Conservation (phyloP, 2,888 invertebrate species). For the Drosophila infuscata region DNA sequence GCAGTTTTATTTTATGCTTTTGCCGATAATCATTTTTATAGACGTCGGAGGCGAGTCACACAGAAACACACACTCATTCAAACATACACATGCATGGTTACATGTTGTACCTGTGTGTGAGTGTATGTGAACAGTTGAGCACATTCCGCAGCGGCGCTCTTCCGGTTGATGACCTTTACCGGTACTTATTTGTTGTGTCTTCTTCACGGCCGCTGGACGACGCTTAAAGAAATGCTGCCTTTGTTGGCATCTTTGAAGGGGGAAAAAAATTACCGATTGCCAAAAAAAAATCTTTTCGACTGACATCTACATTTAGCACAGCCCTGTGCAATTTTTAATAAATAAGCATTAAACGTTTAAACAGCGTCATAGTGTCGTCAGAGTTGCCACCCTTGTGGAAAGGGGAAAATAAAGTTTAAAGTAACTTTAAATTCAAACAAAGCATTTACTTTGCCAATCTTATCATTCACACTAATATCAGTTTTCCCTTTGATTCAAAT, state of each 20-base stretch:
- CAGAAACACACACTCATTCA: slow-evolving; percentile 17
- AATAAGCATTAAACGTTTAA: slow-evolving; percentile 40
- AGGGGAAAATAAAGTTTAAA: background rate
- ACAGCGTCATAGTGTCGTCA: slow-evolving; percentile 22
- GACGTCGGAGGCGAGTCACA: slow-evolving; percentile 38
- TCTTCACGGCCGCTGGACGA: slow-evolving; percentile 34
- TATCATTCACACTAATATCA: background rate
- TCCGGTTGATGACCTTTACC: slow-evolving; percentile 84
- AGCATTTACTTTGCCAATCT: background rate
- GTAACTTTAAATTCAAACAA: background rate
- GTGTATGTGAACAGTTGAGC: slow-evolving; percentile 20
- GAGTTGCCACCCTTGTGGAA: background rate
- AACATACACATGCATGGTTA: background rate
- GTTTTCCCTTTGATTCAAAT: background rate
- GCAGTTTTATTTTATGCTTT: slow-evolving; percentile 30
- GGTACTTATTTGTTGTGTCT: slow-evolving; percentile 75
- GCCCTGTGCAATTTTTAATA: slow-evolving; percentile 52
- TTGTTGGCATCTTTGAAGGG: slow-evolving; percentile 20
- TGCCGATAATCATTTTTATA: slow-evolving; percentile 59
- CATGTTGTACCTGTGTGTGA: background rate
- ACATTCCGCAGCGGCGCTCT: slow-evolving; percentile 69
- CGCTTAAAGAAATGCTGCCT: slow-evolving; percentile 34
- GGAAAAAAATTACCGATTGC: slow-evolving; percentile 3
- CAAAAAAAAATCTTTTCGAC: slow-evolving; percentile 7
- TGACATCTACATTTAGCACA: slow-evolving; percentile 44